phyloP scores from a whole-genome alignment of 2,797 vertebrate genomes.

The Squalus acanthias region DNA sequence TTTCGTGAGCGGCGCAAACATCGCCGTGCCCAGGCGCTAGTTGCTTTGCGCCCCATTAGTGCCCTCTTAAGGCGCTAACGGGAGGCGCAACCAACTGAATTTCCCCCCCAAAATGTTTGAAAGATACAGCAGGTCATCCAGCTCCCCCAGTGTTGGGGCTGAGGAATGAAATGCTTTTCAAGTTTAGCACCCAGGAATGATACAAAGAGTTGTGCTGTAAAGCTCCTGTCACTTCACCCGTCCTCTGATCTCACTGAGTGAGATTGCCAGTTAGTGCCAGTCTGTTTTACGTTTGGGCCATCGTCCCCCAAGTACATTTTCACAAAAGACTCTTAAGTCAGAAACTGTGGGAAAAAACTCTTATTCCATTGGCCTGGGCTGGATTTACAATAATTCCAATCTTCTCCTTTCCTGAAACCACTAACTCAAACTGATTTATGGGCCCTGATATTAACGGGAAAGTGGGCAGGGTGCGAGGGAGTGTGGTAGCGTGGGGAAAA shows the following conservation, averaged over 20 bases:
- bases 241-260: neutral
- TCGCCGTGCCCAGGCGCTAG: no score
- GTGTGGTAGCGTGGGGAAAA: neutral
- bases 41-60: no score
- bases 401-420: neutral
- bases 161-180: neutral
- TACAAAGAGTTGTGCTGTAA: neutral
- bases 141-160: neutral
- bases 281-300: neutral
- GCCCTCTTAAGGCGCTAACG: no score
- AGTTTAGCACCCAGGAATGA: neutral
- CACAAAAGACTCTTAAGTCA: neutral
- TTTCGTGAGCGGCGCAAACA: no score
- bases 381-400: neutral
- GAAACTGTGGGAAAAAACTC: neutral
- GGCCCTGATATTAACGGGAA: neutral
- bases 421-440: neutral
- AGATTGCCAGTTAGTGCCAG: neutral
- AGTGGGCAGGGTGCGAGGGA: neutral
- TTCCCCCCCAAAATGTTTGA: no score
- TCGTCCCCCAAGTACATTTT: neutral
- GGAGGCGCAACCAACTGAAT: no score
- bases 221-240: neutral
- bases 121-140: no score
- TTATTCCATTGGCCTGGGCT: neutral